These are phyloP conservation scores for Eupsilia transversa DNA, from an alignment of 2,888 invertebrate species.

Conservation along the genomic window DNA sequence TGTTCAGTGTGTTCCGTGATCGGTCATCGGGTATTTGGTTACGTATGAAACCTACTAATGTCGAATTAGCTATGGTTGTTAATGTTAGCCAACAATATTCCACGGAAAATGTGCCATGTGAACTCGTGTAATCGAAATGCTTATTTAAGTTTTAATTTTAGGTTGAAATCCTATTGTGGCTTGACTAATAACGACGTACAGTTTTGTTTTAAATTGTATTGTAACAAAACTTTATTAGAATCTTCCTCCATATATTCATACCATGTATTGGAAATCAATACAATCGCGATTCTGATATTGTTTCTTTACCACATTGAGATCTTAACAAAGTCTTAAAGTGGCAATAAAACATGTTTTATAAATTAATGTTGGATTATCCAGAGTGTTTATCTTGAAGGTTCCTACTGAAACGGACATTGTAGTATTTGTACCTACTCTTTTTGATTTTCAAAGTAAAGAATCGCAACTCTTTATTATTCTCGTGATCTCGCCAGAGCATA, in stretches of 20 bases:
- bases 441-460: not conserved
- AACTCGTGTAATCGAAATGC: constrained; percentile 47
- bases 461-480: not conserved
- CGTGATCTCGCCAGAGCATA: too few species aligned
- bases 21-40: constrained; percentile 61
- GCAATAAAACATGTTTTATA: not conserved
- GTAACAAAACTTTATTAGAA: not conserved
- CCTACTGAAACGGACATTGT: not conserved
- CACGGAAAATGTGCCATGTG: constrained; percentile 47
- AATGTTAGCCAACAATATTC: constrained; percentile 50
- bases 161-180: constrained; percentile 1
- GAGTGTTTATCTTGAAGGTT: too few species aligned
- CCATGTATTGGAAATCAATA: too few species aligned
- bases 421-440: not conserved
- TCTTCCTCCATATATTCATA: too few species aligned
- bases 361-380: not conserved
- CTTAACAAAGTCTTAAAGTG: not conserved
- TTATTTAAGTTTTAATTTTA: constrained; percentile 7
- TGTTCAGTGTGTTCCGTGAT: constrained; percentile 62
- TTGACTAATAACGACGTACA: not conserved
- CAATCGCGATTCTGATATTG: not conserved
- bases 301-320: not conserved
- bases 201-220: not conserved
- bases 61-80: constrained; percentile 57
- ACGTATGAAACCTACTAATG: constrained; percentile 59